These are phyloP conservation scores for Sitobion miscanthi DNA, from an alignment of 1,140 invertebrate genomes.

Conservation along the genomic window DNA sequence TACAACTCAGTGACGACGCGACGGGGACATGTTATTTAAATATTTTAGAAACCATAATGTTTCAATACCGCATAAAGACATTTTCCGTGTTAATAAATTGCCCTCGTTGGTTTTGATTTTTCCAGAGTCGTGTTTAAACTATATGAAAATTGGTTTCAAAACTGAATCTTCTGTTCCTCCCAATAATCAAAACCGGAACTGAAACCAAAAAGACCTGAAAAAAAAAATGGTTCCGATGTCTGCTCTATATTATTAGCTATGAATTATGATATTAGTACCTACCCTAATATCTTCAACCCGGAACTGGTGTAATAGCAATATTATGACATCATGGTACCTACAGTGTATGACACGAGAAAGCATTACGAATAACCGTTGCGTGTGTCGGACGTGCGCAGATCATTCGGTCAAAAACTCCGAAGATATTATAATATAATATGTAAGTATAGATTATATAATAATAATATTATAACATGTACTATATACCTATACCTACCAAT, in stretches of 20 bases:
- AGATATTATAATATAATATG: not conserved
- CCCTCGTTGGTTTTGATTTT: no score
- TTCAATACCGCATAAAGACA: not conserved
- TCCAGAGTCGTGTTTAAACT: not conserved
- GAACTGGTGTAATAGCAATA: not conserved
- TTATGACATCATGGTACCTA: not conserved
- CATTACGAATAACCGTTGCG: not conserved
- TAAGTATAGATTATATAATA: no score
- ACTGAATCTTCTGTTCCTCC: not conserved
- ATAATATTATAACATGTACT: no score
- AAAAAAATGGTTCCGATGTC: no score
- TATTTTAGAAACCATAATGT: no score
- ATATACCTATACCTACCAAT: no score
- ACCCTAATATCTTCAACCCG: no score
- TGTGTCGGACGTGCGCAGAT: not conserved
- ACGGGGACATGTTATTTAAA: not conserved
- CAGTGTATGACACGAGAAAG: not conserved
- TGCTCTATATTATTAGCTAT: no score
- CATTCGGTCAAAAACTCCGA: not conserved
- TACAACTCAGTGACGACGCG: not conserved
- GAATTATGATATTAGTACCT: no score
- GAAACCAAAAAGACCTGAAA: no score
- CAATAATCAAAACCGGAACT: not conserved
- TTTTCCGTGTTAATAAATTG: not conserved
- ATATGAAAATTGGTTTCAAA: not conserved